phyloP scores from a whole-genome alignment of 2,888 invertebrate genomes.

The Tetranychus truncatus region DNA sequence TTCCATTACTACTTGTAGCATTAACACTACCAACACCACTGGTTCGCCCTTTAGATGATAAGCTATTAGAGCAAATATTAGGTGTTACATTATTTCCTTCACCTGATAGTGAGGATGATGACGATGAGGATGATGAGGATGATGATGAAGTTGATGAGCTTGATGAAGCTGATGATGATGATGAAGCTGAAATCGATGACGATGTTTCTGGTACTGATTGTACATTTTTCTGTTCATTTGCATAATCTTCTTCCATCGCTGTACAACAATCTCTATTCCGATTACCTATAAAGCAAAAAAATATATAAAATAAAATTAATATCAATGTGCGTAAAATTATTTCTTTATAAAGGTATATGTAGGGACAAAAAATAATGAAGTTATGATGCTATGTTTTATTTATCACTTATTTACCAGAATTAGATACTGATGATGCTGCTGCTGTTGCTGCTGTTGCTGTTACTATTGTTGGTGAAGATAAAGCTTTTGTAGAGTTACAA shows the following conservation, averaged over 20 bases:
- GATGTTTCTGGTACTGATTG: not conserved
- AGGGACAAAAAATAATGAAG: not conserved
- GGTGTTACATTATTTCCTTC: not conserved
- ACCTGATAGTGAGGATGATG: not conserved
- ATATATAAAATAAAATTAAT: not conserved
- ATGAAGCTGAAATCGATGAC: not conserved
- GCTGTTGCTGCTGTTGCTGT: not conserved
- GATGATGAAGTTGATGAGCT: not conserved
- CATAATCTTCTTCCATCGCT: not conserved
- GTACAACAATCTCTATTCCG: not conserved
- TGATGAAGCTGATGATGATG: not conserved
- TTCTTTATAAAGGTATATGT: not conserved
- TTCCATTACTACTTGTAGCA: not conserved
- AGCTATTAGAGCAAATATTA: not conserved
- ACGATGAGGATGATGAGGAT: not conserved
- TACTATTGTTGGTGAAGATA: not conserved
- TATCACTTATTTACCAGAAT: not conserved
- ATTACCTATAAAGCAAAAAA: not conserved
- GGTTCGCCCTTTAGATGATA: not conserved
- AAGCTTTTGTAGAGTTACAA: no score
- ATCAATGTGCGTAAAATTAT: not conserved
- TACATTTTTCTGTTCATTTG: not conserved
- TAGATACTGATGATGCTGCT: not conserved
- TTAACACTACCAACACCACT: not conserved
- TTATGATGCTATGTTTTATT: not conserved